Percentiles rank a stretch among this genome's conserved stretches.
phyloP scores from a whole-genome alignment of 2,797 vertebrate genomes.

The Acanthopagrus latus region DNA sequence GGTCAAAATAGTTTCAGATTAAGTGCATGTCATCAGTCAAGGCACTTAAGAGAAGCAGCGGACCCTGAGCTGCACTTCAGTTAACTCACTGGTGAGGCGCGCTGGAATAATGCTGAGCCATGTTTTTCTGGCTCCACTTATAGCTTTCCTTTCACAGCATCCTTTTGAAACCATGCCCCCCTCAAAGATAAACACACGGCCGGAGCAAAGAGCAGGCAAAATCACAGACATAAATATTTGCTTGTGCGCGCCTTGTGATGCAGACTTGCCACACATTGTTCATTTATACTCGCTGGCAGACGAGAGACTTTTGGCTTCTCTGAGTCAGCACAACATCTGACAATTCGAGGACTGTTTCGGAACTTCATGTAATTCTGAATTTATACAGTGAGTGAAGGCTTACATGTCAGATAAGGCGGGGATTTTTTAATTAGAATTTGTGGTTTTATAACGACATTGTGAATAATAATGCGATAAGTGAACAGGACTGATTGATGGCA shows the following conservation, averaged over 20 bases:
- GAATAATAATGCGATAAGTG: background rate
- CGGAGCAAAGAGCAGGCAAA: constrained; percentile 28
- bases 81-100: constrained; percentile 33
- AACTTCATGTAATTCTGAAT: background rate
- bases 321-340: background rate
- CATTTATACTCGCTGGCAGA: constrained; percentile 13
- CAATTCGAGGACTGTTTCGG: background rate
- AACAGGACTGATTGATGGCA: background rate
- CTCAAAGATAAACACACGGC: constrained; percentile 21
- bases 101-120: constrained; percentile 54
- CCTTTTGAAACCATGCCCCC: constrained; percentile 4
- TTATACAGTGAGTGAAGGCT: background rate
- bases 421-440: background rate
- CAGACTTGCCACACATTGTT: constrained; percentile 19
- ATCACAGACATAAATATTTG: constrained; percentile 40
- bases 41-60: constrained; percentile 33
- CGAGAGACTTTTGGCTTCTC: background rate
- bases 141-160: constrained; percentile 25
- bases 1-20: background rate
- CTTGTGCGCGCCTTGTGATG: constrained; percentile 11
- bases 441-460: background rate
- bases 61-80: constrained; percentile 45
- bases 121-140: constrained; percentile 30
- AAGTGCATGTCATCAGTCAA: constrained; percentile 34
- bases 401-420: background rate